Base-by-base conservation (phyloP, 2,888 invertebrate species). In the Perdita meconis region DNA sequence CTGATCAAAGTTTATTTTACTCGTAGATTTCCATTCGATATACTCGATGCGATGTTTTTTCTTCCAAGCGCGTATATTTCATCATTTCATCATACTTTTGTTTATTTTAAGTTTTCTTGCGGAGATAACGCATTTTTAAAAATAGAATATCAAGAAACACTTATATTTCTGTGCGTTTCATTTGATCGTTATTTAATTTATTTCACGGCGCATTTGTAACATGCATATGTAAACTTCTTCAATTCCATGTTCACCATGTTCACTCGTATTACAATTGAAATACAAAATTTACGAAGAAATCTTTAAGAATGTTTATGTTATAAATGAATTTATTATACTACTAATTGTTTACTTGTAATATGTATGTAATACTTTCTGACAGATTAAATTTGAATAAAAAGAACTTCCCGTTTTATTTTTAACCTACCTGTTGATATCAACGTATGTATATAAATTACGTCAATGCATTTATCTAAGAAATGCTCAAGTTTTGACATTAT, bases 21-120 rank as follows among this genome's bases (percentile, higher is more conserved):
- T 26, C 22, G 65, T 59, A 30, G 30, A 30, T 30, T 30, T 30
- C 57, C 66, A 75, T 55, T 66, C n/a, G n/a, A 30, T 30, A 30
- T 30, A 30, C 30, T 30, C 6, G 6, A 30, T n/a, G n/a, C n/a
- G n/a, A n/a, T n/a, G n/a, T 30, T 30, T 30, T 30, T 30, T 30
- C 30, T 30, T 30, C 6, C 6, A 4, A 4, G 30, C 6, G 30
- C 6, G 30, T 30, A n/a, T n/a, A n/a, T n/a, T n/a, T n/a, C n/a
- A n/a, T n/a, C n/a, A n/a, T n/a, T n/a, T n/a, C 6, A 30, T 30
- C 30, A 30, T 6, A 6, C 30, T 6, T 6, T 4, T 30, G 30
- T 30, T 30, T 30, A 30, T 30, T 30, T n/a, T 30, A 30, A 30
- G 30, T 30, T 30, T 30, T 30, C 6, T 6, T 30, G 6, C 2